These are phyloP conservation scores for Laticauda colubrina DNA, from an alignment of 2,113 vertebrate species.

Conservation along the genomic window DNA sequence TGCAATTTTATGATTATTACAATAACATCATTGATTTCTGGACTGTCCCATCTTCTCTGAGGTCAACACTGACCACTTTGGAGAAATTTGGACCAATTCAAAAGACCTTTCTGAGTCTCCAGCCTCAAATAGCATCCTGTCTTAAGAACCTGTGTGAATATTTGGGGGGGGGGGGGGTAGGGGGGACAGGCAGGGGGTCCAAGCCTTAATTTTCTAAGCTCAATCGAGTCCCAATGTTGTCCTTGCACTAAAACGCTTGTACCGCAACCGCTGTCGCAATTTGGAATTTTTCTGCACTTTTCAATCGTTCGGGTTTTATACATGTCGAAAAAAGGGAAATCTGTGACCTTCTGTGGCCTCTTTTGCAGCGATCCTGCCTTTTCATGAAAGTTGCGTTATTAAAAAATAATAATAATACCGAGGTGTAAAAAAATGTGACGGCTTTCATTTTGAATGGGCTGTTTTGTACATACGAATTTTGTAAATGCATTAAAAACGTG, in stretches of 20 bases:
- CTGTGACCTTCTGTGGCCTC: constrained; percentile 50
- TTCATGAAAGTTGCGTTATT: constrained; percentile 52
- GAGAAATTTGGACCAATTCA: not conserved
- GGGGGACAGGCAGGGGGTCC: constrained; percentile 40
- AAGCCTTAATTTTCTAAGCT: constrained; percentile 51
- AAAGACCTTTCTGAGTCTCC: not conserved
- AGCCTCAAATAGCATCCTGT: constrained; percentile 21
- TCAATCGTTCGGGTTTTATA: constrained; percentile 49
- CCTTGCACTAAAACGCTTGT: constrained; percentile 17
- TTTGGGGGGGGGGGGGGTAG: constrained; percentile 23
- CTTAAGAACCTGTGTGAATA: constrained; percentile 31
- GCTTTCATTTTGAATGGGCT: constrained; percentile 60
- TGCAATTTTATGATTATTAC: not conserved
- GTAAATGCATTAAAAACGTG: constrained; percentile 70
- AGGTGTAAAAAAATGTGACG: constrained; percentile 66
- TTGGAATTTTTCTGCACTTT: constrained; percentile 9
- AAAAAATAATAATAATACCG: constrained; percentile 25
- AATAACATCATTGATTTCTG: not conserved
- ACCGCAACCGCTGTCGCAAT: constrained; percentile 38
- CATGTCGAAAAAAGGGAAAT: constrained; percentile 49
- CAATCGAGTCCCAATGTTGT: not conserved
- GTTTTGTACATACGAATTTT: constrained; percentile 71
- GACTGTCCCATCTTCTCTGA: not conserved
- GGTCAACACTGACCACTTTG: not conserved
- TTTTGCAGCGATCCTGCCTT: constrained; percentile 59